Percentiles rank a stretch among this genome's conserved stretches.
Evolutionary conservation across 2,113 vertebrate species (phyloP).

Genomic region (Elanoides forficatus): DNA sequence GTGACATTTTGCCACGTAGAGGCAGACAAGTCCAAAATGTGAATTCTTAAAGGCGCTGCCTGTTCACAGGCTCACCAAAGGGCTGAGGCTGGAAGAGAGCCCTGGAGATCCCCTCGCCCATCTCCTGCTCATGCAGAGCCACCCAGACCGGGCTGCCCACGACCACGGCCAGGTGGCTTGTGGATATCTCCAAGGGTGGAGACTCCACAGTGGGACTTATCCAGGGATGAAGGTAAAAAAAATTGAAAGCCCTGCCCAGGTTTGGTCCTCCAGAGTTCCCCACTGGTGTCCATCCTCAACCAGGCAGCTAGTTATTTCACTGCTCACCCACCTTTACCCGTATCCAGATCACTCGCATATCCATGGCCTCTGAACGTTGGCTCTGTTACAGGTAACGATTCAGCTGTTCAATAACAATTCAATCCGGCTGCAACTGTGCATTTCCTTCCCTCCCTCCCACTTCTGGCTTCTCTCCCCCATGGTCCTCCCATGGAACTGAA

Average conservation of each 20-base stretch:
- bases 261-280: not conserved
- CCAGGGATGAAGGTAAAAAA: not conserved
- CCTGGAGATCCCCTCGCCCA: not conserved
- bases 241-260: not conserved
- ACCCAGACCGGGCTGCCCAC: not conserved
- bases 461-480: not conserved
- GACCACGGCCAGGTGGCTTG: not conserved
- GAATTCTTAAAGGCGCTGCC: not conserved
- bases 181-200: not conserved
- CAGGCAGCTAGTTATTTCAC: not conserved
- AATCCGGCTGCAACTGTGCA: not conserved
- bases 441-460: not conserved
- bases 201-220: not conserved
- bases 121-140: not conserved
- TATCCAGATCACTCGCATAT: no score
- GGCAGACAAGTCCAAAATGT: not conserved
- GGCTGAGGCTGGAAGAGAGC: not conserved
- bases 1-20: not conserved
- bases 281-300: accelerated
- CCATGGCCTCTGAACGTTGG: no score
- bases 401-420: not conserved
- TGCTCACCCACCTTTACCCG: accelerated
- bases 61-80: not conserved
- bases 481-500: not conserved
- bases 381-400: accelerated